These are phyloP conservation scores for Cossypha caffra DNA, from an alignment of 2,797 vertebrate genomes.

Conservation along the genomic window DNA sequence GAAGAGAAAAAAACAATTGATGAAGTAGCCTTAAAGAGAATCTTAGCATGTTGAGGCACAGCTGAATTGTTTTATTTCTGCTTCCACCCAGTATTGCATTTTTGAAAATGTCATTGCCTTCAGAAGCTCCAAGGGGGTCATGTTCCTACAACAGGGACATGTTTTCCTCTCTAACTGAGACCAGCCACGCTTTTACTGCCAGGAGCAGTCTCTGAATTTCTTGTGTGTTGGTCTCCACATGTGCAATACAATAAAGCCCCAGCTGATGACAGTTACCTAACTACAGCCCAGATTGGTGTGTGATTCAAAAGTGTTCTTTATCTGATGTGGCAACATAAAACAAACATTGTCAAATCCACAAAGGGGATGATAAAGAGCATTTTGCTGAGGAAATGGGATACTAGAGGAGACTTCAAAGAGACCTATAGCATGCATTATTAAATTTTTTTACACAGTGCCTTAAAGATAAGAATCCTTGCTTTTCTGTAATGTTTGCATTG, in stretches of 20 bases:
- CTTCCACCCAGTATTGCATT: not conserved
- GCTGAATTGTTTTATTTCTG: not conserved
- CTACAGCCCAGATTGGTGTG: not conserved
- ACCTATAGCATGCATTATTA: not conserved
- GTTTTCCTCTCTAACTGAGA: not conserved
- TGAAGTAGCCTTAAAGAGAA: not conserved
- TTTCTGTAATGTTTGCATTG: not conserved
- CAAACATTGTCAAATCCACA: not conserved
- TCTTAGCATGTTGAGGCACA: not conserved
- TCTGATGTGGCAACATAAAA: not conserved
- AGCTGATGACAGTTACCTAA: not conserved
- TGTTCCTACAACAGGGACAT: not conserved
- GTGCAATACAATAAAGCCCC: accelerated
- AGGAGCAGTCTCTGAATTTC: not conserved
- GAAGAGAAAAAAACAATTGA: not conserved
- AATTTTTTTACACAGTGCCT: not conserved
- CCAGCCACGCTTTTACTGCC: not conserved
- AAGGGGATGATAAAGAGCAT: not conserved
- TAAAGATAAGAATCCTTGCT: not conserved
- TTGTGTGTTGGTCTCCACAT: not conserved
- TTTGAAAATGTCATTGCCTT: not conserved
- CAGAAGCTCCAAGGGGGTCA: accelerated
- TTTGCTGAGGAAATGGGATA: not conserved
- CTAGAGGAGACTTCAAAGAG: not conserved
- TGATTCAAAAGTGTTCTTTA: not conserved